Base-by-base conservation (phyloP, 53 echinoderm and acorn worm species). In the Echinarachnius parma region DNA sequence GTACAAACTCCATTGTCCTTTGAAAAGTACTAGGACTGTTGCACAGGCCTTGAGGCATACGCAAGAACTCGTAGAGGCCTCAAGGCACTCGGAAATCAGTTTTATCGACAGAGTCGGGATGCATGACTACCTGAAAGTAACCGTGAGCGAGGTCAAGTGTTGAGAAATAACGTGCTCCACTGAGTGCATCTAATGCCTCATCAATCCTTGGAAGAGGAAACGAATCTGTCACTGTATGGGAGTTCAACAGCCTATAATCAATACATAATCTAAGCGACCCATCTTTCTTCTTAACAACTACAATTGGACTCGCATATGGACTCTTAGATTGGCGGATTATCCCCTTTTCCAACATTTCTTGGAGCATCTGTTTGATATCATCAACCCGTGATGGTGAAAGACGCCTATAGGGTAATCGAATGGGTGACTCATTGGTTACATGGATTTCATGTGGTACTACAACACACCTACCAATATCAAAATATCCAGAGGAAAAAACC, bases 161-260 rank as follows among this genome's bases (percentile, higher is more conserved):
- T 2, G 87, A 65, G 20, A 86, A 86, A 27, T 36, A 61, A 2
- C n/a, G 33, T 0, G 87, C 61, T 13, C 87, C 87, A 28, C 61
- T 36, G 44, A 81, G 33, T 2, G 62, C 77, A 22, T 82, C 78
- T 24, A 87, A 28, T 4, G 78, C 72, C 31, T 87, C 87, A 16
- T 87, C 87, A n/a, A 87, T 82, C 21, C 87, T 60, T 0, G 87
- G 87, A 0, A 85, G 33, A 22, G 85, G 85, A 22, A 79, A 85
- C 2, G 78, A 77, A 20, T 84, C 84, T 28, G 32, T 78, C 19
- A 32, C 2, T 2, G 37, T 78, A 4, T 37, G 48, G 1, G 24
- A 60, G 46, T 83, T 83, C 9, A 83, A 60, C 2, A 30, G 18
- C 9, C 84, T 36, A 34, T 78, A 83, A 28, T 84, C 84, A 5